A percentile compares a stretch with the other conserved stretches of the same genome.
Conservation (phyloP, 2,888 invertebrate genomes). For the Taphrorychus bicolor region DNA sequence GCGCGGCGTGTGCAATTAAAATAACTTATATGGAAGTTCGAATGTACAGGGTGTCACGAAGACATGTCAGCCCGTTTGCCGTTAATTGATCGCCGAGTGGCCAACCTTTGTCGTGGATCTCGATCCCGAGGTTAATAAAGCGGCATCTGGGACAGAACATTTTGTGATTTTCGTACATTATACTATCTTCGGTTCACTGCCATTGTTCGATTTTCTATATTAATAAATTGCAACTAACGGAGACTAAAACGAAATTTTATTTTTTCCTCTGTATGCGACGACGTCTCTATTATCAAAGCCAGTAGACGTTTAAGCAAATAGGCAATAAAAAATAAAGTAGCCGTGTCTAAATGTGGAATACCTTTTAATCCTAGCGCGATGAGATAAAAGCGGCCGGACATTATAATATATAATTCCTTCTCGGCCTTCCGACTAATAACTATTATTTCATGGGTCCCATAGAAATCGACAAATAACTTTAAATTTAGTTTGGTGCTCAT, state of each 20-base stretch:
- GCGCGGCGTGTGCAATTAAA: slow-evolving; percentile 36
- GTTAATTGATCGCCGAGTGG: slow-evolving; percentile 17
- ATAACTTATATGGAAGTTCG: slow-evolving; percentile 37
- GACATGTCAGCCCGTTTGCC: slow-evolving; percentile 8
- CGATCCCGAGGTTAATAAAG: slow-evolving; percentile 4
- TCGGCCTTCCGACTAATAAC: slow-evolving; percentile 24
- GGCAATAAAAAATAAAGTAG: slow-evolving; percentile 29
- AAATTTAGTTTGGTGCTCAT: slow-evolving; percentile 20
- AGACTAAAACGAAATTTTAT: too few species aligned
- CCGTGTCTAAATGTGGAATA: slow-evolving; percentile 20
- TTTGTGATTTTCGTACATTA: not conserved
- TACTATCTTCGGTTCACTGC: not conserved
- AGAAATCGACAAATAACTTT: slow-evolving; percentile 29
- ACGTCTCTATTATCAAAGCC: slow-evolving; percentile 9
- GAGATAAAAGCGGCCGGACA: slow-evolving; percentile 22
- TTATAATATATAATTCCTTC: slow-evolving; percentile 24
- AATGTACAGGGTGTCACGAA: slow-evolving; percentile 36
- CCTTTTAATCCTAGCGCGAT: slow-evolving; percentile 21
- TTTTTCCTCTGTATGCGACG: not conserved
- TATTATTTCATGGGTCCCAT: slow-evolving; percentile 20
- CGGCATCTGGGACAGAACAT: not conserved
- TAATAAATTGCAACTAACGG: not conserved
- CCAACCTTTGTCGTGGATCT: slow-evolving; percentile 7
- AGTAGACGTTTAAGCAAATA: slow-evolving; percentile 23
- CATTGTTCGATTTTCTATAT: too few species aligned